Conservation (phyloP, 2,888 invertebrate species). For the Athetis lepigone region DNA sequence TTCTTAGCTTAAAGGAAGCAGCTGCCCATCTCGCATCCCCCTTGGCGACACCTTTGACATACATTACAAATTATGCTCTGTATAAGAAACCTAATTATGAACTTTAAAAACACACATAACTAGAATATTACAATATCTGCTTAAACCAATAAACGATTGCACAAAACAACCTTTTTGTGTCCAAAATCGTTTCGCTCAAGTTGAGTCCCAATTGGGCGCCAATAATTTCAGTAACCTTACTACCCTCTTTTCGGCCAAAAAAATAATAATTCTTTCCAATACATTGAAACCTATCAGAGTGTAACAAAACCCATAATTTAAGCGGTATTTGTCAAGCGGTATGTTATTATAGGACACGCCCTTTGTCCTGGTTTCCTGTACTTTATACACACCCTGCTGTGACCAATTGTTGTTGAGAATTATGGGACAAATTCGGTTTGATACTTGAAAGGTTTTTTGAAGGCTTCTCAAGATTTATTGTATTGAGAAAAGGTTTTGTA, state of each 20-base stretch:
- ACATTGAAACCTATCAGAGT: conserved; percentile 47
- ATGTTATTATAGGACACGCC: conserved; percentile 32
- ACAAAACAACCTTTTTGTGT: neutral
- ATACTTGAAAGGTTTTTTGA: conserved; percentile 23
- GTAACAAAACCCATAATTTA: conserved; percentile 47
- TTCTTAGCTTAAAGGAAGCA: no score
- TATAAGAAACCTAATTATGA: no score
- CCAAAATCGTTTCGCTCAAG: neutral
- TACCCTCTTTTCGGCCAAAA: conserved; percentile 19
- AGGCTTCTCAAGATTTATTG: conserved; percentile 21
- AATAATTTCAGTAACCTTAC: conserved; percentile 27
- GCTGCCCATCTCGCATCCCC: no score
- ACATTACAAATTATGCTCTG: no score
- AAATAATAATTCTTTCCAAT: conserved; percentile 30
- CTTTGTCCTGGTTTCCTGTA: conserved; percentile 29
- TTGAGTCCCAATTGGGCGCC: conserved; percentile 50
- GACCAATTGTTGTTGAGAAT: conserved; percentile 36
- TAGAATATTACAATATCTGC: neutral
- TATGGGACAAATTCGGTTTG: conserved; percentile 33
- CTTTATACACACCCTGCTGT: conserved; percentile 34
- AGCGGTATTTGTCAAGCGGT: conserved; percentile 41
- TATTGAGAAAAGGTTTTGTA: conserved; percentile 10
- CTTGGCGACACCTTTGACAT: no score
- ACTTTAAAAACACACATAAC: no score
- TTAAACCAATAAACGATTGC: neutral